A percentile compares a stretch with the other conserved stretches of the same genome.
Evolutionary conservation across 2,113 vertebrate species (phyloP).

Genomic region (Labeo catla): DNA sequence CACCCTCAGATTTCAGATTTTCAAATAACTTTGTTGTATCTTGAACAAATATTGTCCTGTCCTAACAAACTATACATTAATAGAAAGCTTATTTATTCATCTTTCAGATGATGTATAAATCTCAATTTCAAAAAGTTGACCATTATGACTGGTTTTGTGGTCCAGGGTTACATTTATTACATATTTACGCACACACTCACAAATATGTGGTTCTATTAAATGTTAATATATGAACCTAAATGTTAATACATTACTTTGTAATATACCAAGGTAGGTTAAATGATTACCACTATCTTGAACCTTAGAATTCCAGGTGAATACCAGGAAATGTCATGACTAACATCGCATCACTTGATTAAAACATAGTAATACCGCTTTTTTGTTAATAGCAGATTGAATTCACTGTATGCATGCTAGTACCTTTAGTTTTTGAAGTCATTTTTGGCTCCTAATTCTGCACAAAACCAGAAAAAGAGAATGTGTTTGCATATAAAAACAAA

Average conservation of each 20-base stretch:
- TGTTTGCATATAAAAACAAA: background rate
- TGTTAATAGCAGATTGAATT: background rate
- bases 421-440: slow-evolving; percentile 58
- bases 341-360: background rate
- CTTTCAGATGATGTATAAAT: no score
- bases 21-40: no score
- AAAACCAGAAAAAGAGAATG: background rate
- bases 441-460: background rate
- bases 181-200: background rate
- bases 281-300: background rate
- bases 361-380: background rate
- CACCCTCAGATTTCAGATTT: no score
- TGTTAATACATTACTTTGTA: background rate
- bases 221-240: background rate
- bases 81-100: no score
- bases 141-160: no score
- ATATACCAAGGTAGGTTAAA: background rate
- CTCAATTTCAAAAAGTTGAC: no score
- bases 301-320: background rate
- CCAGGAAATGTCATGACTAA: background rate
- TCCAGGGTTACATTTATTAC: background rate
- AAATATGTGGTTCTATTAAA: background rate
- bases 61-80: no score
- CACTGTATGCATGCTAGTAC: slow-evolving; percentile 14
- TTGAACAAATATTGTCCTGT: no score